Evolutionary conservation across 64 coral and sea anemone species (phyloP), one percentile per base, ranked within the genome.

Genomic region (Astreopora myriophthalma): DNA sequence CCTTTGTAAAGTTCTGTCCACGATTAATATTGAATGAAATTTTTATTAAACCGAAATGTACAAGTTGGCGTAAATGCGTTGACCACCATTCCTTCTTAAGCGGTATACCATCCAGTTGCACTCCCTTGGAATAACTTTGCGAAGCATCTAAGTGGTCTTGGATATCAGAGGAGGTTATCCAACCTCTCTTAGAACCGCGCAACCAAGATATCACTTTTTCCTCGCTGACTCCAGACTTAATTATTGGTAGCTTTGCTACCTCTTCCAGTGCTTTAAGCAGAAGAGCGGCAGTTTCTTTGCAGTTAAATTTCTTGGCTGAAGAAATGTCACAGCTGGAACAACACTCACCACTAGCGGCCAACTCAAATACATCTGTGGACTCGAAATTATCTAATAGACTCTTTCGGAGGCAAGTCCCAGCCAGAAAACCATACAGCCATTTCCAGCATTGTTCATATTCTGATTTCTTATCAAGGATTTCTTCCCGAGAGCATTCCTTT

Each of bases 141-240:
- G 79, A 85, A 1, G 28, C 34, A 6, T 61, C 24, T 6, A 94
- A 72, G 37, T 12, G 14, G 38, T 73, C 34, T 60, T 94, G 85
- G 1, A 82, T 58, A 1, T 80, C 66, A 29, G 33, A 7, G 24
- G 38, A 14, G 0, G 85, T 14, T 3, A 88, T 30, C 92, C 85
- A 94, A 52, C 48, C 92, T 65, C 42, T 35, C 19, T 77, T 72
- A 8, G 40, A 35, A 49, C 75, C 75, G 52, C 24, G 57, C 14
- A 93, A 6, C 85, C 92, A 94, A 5, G 85, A 71, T 70, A 88
- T 83, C 14, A 94, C 8, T 35, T 83, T 94, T 17, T 80, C 76
- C 39, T 94, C 85, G 13, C 36, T 82, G 1, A 88, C 75, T 22
- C n/a, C 20, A 26, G 1, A 8, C 28, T 81, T 90, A 48, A 69